Conservation (phyloP, 2,888 invertebrate species). For the Chloromyia formosa region DNA sequence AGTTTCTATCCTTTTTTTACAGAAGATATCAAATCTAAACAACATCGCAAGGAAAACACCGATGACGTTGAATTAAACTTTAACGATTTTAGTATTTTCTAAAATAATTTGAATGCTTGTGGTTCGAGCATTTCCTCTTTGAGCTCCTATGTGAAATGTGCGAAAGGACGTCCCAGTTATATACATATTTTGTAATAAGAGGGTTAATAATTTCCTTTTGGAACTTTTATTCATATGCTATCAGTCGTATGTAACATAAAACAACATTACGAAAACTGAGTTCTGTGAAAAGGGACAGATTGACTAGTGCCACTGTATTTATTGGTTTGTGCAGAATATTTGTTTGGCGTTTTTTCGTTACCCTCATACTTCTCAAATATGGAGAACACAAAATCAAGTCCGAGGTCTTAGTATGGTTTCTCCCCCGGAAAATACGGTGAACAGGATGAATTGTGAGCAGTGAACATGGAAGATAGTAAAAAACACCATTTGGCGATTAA, state of each 20-base stretch:
- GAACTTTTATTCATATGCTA: constrained; percentile 38
- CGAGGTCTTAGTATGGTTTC: not conserved
- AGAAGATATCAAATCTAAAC: no score
- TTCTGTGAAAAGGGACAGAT: constrained; percentile 30
- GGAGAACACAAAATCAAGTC: not conserved
- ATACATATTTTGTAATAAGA: no score
- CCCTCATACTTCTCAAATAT: not conserved
- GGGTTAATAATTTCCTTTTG: constrained; percentile 20
- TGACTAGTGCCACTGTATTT: constrained; percentile 30
- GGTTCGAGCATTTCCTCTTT: no score
- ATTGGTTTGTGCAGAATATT: constrained; percentile 17
- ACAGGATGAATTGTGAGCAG: not conserved
- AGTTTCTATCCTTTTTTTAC: no score
- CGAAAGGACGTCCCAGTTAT: no score
- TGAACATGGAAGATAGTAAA: constrained; percentile 54
- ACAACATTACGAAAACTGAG: constrained; percentile 17
- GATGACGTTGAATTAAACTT: no score
- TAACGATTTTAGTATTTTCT: no score
- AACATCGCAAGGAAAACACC: no score
- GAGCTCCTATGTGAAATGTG: no score
- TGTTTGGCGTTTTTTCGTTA: not conserved
- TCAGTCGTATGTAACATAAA: not conserved
- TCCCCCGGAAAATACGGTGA: not conserved
- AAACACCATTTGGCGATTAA: constrained; percentile 65
- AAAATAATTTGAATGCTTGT: no score